A percentile compares a stretch with the other conserved stretches of the same genome.
Evolutionary conservation across 2,888 invertebrate species (phyloP).

Genomic region (Itoplectis maculator): DNA sequence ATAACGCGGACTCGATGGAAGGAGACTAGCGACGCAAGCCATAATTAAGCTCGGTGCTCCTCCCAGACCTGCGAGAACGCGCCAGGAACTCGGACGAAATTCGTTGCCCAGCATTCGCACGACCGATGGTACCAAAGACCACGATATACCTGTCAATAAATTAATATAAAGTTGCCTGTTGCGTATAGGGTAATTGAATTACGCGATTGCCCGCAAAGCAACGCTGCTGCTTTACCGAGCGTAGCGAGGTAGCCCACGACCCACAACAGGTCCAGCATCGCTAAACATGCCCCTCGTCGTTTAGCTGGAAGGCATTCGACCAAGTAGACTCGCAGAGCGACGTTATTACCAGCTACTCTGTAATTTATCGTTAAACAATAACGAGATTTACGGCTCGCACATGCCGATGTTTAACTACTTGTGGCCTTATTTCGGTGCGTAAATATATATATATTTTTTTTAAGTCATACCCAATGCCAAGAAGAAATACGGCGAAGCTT

Average conservation of each 20-base stretch:
- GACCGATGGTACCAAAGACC: slow-evolving; percentile 76
- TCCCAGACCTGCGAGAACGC: slow-evolving; percentile 81
- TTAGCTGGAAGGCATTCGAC: slow-evolving; percentile 83
- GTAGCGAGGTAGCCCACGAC: slow-evolving; percentile 79
- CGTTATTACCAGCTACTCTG: slow-evolving; percentile 82
- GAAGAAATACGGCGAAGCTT: slow-evolving; percentile 80
- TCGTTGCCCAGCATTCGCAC: slow-evolving; percentile 72
- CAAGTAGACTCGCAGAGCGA: slow-evolving; percentile 81
- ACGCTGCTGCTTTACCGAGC: slow-evolving; percentile 73
- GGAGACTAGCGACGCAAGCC: slow-evolving; percentile 82
- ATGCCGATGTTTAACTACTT: not conserved
- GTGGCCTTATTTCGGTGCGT: not conserved
- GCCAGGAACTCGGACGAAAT: slow-evolving; percentile 83
- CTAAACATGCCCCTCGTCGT: slow-evolving; percentile 81
- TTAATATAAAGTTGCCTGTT: not conserved
- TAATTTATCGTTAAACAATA: slow-evolving; percentile 42
- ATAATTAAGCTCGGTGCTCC: slow-evolving; percentile 82
- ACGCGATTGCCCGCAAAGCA: not conserved
- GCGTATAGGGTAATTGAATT: not conserved
- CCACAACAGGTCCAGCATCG: slow-evolving; percentile 83
- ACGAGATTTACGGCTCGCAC: not conserved
- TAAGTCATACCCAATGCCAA: slow-evolving; percentile 82
- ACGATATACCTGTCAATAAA: slow-evolving; percentile 72
- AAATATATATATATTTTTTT: no score
- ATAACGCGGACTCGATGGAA: slow-evolving; percentile 84